These are phyloP conservation scores for Diarsia dahlii DNA, from an alignment of 2,888 invertebrate genomes.

Conservation along the genomic window DNA sequence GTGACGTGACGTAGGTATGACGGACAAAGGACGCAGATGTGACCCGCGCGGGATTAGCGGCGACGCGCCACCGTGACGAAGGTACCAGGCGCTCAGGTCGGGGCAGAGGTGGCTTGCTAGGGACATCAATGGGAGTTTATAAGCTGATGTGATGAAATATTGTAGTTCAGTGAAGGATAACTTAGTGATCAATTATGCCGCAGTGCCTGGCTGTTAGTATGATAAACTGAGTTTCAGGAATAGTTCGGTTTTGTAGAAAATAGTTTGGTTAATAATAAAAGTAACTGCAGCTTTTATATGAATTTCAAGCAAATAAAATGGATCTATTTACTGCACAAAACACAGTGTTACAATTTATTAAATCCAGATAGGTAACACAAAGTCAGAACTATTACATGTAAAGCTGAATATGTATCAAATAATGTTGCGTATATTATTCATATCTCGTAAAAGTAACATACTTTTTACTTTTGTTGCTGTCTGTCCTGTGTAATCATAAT, in stretches of 20 bases:
- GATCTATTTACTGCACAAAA: neutral
- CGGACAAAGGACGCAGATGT: conserved; percentile 49
- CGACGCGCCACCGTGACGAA: conserved; percentile 38
- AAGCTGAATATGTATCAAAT: no score
- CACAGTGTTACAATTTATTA: neutral
- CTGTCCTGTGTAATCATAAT: neutral
- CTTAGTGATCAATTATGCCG: neutral
- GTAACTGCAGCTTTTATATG: neutral
- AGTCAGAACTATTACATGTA: neutral
- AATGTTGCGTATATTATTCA: neutral
- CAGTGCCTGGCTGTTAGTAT: no score
- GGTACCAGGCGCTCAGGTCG: conserved; percentile 19
- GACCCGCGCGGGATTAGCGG: conserved; percentile 47
- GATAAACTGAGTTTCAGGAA: neutral
- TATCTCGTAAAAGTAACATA: no score
- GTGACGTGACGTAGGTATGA: conserved; percentile 46
- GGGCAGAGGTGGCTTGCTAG: conserved; percentile 11
- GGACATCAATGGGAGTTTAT: conserved; percentile 23
- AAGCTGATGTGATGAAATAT: conserved; percentile 33
- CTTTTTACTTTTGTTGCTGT: neutral
- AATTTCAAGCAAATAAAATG: neutral
- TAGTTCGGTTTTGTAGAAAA: neutral
- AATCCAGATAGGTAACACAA: neutral
- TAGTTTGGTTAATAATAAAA: neutral
- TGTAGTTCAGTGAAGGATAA: neutral